Base-by-base conservation (phyloP, 1,140 invertebrate genomes). In the Aphidius ervi region DNA sequence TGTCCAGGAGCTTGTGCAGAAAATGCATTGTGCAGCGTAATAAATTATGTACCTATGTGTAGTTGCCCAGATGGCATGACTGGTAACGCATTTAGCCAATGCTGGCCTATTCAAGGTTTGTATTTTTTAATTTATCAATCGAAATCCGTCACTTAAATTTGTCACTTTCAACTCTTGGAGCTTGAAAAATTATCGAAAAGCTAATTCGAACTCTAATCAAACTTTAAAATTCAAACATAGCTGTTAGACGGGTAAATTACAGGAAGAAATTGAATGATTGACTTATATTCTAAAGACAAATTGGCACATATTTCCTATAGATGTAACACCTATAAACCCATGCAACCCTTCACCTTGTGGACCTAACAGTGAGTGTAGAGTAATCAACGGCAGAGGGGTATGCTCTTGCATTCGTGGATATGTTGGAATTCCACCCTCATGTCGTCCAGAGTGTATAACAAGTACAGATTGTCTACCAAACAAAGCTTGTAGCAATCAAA, bases 371-470 rank as follows among this genome's bases (percentile, higher is more conserved):
- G 76, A 84, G 60, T 90, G 87, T 63, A 65, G 78, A 61, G 82
- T 74, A 66, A 70, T 70, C 23, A 79, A 78, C 57, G 78, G 76
- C 10, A 74, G 77, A 56, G 85, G 83, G 10, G 79, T 86, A 42
- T 89, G 87, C 69, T 82, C 83, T 46, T 90, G 88, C 67, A 74
- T 86, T 46, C 74, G 71, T 46, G 83, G 81, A 48, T 89, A 83
- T 68, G 75, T 84, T 57, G 87, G 87, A 46, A 78, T 78, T 57
- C 88, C 89, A 52, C 82, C 84, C n/a, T 73, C 73, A 54, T 88
- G 87, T 68, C 78, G 85, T 61, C 86, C 87, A 10, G 86, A 89
- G 74, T 88, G 87, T 73, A 71, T 78, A 16, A 79, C 83, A n/a
- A 87, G 82, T 67, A 82, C 85, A 5, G 87, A 88, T 74, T 88